Evolutionary conservation across 2,113 vertebrate species (phyloP).

Genomic region (Dunckerocampus dactyliophorus): DNA sequence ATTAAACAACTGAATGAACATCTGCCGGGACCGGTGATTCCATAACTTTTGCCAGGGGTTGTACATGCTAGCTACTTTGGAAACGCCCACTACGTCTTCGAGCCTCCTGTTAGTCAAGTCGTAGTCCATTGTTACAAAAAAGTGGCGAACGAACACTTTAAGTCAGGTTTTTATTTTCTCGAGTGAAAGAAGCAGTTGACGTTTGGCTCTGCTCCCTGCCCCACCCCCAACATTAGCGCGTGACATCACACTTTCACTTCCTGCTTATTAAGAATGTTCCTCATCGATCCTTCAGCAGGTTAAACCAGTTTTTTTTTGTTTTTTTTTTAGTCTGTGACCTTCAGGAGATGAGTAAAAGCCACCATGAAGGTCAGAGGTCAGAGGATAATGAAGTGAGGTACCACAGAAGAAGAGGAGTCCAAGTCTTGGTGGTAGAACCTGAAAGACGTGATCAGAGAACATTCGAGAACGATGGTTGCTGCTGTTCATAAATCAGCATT

Average conservation of each 20-base stretch:
- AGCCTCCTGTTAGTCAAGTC: not conserved
- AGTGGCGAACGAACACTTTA: constrained; percentile 62
- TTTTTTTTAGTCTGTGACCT: not conserved
- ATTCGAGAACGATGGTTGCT: no score
- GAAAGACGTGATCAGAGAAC: no score
- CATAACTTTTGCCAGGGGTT: no score
- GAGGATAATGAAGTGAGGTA: not conserved
- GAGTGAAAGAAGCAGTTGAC: constrained; percentile 70
- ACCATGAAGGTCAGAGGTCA: not conserved
- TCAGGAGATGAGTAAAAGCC: not conserved
- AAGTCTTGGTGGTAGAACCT: not conserved
- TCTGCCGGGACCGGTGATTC: no score
- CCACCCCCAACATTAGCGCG: constrained; percentile 36
- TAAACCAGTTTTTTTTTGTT: no score
- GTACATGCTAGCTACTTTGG: not conserved
- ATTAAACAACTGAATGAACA: no score
- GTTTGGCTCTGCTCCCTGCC: constrained; percentile 45
- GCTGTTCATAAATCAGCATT: no score
- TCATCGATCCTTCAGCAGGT: no score
- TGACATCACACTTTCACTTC: constrained; percentile 56
- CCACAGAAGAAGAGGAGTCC: not conserved
- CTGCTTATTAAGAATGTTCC: not conserved
- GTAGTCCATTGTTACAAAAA: constrained; percentile 2
- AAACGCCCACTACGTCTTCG: not conserved
- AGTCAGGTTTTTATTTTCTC: constrained; percentile 71